Conservation (phyloP, 2,797 vertebrate genomes). For the Craterocephalus amniculus region DNA sequence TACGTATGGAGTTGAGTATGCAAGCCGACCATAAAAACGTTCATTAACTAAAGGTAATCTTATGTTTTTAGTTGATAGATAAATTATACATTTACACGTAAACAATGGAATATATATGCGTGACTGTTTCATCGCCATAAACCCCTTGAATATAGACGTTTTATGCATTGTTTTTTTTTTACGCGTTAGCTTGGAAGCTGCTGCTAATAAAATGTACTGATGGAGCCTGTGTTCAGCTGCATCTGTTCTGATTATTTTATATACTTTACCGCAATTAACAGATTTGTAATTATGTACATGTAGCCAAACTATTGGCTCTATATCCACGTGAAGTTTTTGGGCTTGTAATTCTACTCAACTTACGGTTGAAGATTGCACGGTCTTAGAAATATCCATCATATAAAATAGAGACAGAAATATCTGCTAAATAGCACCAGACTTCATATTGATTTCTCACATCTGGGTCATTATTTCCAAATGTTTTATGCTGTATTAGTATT, state of each 20-base stretch:
- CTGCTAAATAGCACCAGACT: neutral
- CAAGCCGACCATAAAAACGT: neutral
- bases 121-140: neutral
- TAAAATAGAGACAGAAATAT: too few species aligned
- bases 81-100: neutral
- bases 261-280: too few species aligned
- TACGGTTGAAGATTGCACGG: too few species aligned
- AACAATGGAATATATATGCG: accelerated
- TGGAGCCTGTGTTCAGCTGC: neutral
- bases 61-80: neutral
- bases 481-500: neutral
- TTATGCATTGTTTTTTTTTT: constrained; percentile 1
- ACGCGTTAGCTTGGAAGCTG: constrained; percentile 15
- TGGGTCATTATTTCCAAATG: neutral
- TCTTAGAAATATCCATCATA: too few species aligned
- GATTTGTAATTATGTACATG: too few species aligned
- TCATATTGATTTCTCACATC: neutral
- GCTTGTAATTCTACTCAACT: too few species aligned
- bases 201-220: neutral
- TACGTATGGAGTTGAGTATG: neutral
- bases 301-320: too few species aligned
- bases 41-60: constrained; percentile 40
- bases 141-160: neutral
- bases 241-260: neutral
- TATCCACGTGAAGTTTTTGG: too few species aligned